Percentiles rank a stretch among this genome's conserved stretches.
Evolutionary conservation across 2,888 invertebrate species (phyloP).

Genomic region (Resseliella maxima): DNA sequence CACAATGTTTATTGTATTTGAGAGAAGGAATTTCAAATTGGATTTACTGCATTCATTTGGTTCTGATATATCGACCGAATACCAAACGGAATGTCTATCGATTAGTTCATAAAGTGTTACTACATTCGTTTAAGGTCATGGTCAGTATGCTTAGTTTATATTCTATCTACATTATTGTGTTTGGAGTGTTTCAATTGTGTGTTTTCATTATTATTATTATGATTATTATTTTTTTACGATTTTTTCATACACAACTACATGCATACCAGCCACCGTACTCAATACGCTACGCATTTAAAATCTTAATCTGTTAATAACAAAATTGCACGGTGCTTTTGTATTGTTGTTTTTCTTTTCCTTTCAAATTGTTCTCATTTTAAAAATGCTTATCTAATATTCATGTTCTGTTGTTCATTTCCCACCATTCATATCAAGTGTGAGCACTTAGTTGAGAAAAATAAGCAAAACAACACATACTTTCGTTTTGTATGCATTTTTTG

Average conservation of each 20-base stretch:
- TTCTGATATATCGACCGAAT: too few species aligned
- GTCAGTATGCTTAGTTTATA: neutral
- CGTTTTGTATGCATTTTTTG: neutral
- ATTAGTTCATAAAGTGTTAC: slow-evolving; percentile 3
- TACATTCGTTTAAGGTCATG: slow-evolving; percentile 26
- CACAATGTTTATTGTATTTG: too few species aligned
- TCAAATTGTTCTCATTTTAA: neutral
- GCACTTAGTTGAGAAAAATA: neutral
- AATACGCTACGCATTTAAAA: neutral
- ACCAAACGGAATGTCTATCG: too few species aligned
- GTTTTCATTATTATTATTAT: neutral
- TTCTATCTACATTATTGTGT: neutral
- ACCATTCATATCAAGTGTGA: neutral
- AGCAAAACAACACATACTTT: neutral
- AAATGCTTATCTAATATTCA: slow-evolving; percentile 26
- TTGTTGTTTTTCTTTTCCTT: too few species aligned
- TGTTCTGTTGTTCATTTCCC: neutral
- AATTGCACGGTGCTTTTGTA: neutral
- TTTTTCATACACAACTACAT: neutral
- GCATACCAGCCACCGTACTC: neutral
- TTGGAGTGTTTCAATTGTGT: neutral
- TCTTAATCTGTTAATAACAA: neutral
- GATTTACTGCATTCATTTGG: too few species aligned
- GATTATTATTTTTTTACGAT: neutral
- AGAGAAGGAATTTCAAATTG: too few species aligned